phyloP scores from a whole-genome alignment of 2,888 invertebrate species.

The Candidula unifasciata region DNA sequence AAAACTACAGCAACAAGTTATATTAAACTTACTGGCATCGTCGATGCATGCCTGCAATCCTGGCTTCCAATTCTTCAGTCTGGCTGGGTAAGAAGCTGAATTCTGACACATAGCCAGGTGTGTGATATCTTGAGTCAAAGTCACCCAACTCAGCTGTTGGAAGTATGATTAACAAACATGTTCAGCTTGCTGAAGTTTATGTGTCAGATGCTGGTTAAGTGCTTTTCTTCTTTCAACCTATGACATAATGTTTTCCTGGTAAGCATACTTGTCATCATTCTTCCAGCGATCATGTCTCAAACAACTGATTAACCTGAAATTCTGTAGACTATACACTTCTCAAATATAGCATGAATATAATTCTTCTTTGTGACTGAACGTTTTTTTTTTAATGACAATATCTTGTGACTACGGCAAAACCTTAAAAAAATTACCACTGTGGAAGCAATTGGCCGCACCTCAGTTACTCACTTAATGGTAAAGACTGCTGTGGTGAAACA shows the following conservation, averaged over 20 bases:
- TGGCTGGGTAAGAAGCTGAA: slow-evolving; percentile 95
- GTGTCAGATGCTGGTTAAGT: background rate
- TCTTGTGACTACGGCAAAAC: no score
- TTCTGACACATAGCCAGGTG: slow-evolving; percentile 94
- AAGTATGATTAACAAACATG: background rate
- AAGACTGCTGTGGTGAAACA: no score
- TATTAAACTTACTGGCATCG: slow-evolving; percentile 85
- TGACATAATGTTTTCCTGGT: background rate
- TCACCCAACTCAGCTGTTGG: slow-evolving; percentile 93
- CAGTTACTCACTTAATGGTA: no score
- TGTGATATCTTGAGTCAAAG: slow-evolving; percentile 92
- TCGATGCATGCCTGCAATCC: slow-evolving; percentile 92
- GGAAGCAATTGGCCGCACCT: no score
- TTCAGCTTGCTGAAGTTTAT: background rate
- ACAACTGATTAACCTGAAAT: no score
- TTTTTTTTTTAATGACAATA: no score
- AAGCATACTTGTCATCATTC: no score
- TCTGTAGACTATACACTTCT: no score
- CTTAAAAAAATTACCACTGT: no score
- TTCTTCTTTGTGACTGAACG: no score
- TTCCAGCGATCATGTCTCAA: no score
- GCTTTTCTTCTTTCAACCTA: background rate
- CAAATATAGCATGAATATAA: no score
- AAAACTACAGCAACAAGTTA: background rate
- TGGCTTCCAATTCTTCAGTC: slow-evolving; percentile 91